Conservation (phyloP, 1,140 invertebrate genomes). For the Drosophila santomea region DNA sequence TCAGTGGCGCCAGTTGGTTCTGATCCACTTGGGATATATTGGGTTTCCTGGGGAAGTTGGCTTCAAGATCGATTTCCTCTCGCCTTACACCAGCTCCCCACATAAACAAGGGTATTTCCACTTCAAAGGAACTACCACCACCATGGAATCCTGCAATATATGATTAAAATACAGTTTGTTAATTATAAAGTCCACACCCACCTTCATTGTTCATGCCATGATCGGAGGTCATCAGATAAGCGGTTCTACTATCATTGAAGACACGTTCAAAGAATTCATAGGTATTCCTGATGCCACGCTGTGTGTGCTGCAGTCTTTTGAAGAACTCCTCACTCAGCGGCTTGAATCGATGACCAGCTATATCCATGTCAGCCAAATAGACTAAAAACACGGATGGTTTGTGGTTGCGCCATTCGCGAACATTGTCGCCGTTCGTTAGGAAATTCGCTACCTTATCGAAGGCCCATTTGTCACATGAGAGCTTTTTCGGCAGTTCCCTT, state of each 20-base stretch:
- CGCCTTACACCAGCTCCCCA: constrained; percentile 28
- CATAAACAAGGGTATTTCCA: constrained; percentile 14
- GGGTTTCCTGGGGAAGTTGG: neutral
- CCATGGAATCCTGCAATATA: constrained; percentile 90
- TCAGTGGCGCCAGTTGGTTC: constrained; percentile 26
- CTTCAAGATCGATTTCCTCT: neutral
- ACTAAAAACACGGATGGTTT: constrained; percentile 93
- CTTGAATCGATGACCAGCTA: constrained; percentile 87
- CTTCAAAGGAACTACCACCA: constrained; percentile 73
- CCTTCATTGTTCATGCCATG: constrained; percentile 99
- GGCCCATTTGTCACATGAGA: constrained; percentile 2
- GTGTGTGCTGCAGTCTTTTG: constrained; percentile 91
- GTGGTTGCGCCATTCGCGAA: constrained; percentile 84
- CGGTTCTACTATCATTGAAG: constrained; percentile 92
- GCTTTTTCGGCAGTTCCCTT: neutral
- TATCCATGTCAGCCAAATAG: constrained; percentile 97
- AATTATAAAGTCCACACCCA: constrained; percentile 48
- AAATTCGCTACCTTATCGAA: constrained; percentile 85
- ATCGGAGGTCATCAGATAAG: constrained; percentile 97
- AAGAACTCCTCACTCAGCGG: constrained; percentile 94
- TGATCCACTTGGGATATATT: constrained; percentile 6
- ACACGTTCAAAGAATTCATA: constrained; percentile 89
- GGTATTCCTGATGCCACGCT: constrained; percentile 90
- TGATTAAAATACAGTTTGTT: neutral
- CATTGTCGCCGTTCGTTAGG: constrained; percentile 85